phyloP scores from a whole-genome alignment of 2,888 invertebrate species.

The Protophormia terraenovae region DNA sequence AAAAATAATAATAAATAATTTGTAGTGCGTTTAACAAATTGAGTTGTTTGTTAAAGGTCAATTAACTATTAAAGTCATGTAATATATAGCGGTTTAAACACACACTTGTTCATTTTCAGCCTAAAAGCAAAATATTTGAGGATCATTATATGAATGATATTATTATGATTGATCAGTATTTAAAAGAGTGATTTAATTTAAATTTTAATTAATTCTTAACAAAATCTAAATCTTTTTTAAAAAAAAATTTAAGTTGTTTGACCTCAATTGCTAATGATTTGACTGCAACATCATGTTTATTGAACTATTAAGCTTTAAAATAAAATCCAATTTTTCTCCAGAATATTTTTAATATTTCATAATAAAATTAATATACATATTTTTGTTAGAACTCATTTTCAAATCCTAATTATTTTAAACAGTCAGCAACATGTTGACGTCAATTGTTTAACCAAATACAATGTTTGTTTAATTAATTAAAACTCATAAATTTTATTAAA shows the following conservation, averaged over 20 bases:
- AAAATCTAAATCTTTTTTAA: too few relatives aligned
- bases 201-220: too few relatives aligned
- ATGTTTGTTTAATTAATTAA: background rate
- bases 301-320: too few relatives aligned
- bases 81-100: background rate
- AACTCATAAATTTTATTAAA: background rate
- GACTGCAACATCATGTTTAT: too few relatives aligned
- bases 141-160: background rate
- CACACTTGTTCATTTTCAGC: background rate
- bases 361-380: too few relatives aligned
- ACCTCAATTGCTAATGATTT: too few relatives aligned
- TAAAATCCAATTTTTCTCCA: too few relatives aligned
- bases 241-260: too few relatives aligned
- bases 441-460: background rate
- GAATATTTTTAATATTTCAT: too few relatives aligned
- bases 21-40: background rate
- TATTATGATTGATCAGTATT: background rate
- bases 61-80: slow-evolving; percentile 42
- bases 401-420: background rate
- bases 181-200: background rate
- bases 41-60: slow-evolving; percentile 40
- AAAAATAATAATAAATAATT: background rate
- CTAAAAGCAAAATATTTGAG: slow-evolving; percentile 10
- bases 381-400: too few relatives aligned
- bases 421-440: background rate